Percentiles rank a stretch among this genome's conserved stretches.
phyloP scores from a whole-genome alignment of 35 echinoderm and acorn worm genomes.

The Ophioderma brevispina region DNA sequence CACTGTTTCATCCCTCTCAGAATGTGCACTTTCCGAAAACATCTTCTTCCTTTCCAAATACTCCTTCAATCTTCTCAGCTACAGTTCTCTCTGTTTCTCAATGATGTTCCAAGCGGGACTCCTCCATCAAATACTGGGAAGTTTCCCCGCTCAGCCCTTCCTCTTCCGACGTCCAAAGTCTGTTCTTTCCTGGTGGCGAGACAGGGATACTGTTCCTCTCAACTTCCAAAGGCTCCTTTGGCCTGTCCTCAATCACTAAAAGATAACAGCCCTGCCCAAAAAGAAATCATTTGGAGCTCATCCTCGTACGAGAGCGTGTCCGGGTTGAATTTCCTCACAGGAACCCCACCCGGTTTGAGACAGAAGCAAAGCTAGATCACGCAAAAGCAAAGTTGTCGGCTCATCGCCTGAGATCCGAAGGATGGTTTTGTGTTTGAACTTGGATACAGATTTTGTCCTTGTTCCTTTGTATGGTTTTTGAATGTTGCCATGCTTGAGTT shows the following conservation, averaged over 20 bases:
- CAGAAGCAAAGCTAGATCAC: not conserved
- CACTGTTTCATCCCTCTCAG: too few relatives aligned
- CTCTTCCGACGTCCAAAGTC: not conserved
- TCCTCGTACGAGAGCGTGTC: not conserved
- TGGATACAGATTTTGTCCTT: too few relatives aligned
- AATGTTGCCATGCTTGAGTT: too few relatives aligned
- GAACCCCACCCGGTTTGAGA: not conserved
- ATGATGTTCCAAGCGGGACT: not conserved
- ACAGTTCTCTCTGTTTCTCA: not conserved
- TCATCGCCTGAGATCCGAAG: not conserved
- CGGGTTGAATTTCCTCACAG: not conserved
- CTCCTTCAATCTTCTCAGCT: not conserved
- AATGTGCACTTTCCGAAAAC: not conserved
- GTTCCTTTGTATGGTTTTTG: too few relatives aligned
- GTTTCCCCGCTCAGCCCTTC: not conserved
- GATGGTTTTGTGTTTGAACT: too few relatives aligned
- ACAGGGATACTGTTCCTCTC: not conserved
- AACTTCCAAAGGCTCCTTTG: not conserved
- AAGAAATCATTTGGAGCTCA: not conserved
- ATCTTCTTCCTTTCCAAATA: not conserved
- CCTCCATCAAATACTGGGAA: not conserved
- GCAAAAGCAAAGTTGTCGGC: not conserved
- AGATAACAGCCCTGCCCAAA: not conserved
- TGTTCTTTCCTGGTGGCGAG: not conserved
- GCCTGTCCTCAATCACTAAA: not conserved